Percentiles rank a stretch among this genome's conserved stretches.
These are phyloP conservation scores for Amphilophus citrinellus DNA, from an alignment of 2,113 vertebrate genomes.

Conservation along the genomic window DNA sequence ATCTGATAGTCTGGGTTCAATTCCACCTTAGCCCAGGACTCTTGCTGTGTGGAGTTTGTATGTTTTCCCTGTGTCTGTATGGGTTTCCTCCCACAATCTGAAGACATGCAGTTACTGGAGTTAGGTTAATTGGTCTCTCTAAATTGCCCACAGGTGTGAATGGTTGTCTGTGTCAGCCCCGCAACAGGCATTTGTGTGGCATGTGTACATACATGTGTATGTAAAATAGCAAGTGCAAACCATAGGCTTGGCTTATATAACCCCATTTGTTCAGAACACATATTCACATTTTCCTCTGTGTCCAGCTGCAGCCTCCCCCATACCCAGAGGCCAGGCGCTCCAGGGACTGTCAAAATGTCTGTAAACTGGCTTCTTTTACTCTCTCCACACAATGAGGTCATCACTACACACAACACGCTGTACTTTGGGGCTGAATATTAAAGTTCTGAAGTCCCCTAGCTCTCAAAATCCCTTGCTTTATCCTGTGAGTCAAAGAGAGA, in stretches of 20 bases:
- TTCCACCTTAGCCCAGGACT: too few relatives aligned
- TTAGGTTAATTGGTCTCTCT: too few relatives aligned
- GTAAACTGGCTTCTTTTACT: constrained; percentile 23
- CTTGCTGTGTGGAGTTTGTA: too few relatives aligned
- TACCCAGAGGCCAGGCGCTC: constrained; percentile 36
- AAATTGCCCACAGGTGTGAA: too few relatives aligned
- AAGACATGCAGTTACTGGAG: too few relatives aligned
- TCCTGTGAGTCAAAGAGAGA: constrained; percentile 41
- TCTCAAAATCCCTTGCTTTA: constrained; percentile 27
- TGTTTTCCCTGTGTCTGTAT: too few relatives aligned
- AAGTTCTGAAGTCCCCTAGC: constrained; percentile 44
- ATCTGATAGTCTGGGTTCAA: too few relatives aligned
- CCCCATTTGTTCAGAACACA: constrained; percentile 53
- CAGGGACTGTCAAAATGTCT: constrained; percentile 52
- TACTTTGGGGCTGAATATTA: constrained; percentile 52
- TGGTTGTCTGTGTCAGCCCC: too few relatives aligned
- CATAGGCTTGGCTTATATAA: constrained; percentile 22
- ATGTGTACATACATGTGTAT: not conserved
- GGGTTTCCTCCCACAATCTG: too few relatives aligned
- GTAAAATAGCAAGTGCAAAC: constrained; percentile 14
- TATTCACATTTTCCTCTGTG: constrained; percentile 36
- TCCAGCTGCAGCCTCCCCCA: constrained; percentile 52
- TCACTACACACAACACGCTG: constrained; percentile 29
- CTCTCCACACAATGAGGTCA: constrained; percentile 63
- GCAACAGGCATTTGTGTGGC: not conserved